A percentile compares a stretch with the other conserved stretches of the same genome.
These are phyloP conservation scores for Nebria brevicollis DNA, from an alignment of 2,888 invertebrate genomes.

Conservation along the genomic window DNA sequence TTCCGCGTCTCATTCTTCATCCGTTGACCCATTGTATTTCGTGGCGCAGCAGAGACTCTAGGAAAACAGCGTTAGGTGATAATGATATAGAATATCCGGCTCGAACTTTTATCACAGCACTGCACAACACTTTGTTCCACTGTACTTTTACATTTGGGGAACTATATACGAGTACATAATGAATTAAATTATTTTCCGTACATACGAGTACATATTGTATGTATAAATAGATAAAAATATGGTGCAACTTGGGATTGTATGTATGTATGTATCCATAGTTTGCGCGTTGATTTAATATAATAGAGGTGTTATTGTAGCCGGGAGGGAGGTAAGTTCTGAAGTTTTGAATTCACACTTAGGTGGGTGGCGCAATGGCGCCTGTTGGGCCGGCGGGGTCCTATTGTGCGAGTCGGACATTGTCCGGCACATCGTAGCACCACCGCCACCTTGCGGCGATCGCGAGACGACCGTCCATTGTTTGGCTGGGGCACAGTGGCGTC, in stretches of 20 bases:
- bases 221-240: no score
- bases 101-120: slow-evolving; percentile 48
- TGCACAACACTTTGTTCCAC: neutral
- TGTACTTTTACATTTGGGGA: neutral
- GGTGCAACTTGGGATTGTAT: slow-evolving; percentile 30
- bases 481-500: slow-evolving; percentile 25
- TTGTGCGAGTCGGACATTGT: neutral
- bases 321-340: slow-evolving; percentile 49
- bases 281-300: slow-evolving; percentile 60
- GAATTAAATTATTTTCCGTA: no score
- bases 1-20: slow-evolving; percentile 55
- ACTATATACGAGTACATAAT: no score
- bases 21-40: slow-evolving; percentile 60
- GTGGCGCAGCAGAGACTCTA: slow-evolving; percentile 33
- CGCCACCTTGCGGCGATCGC: slow-evolving; percentile 43
- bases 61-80: slow-evolving; percentile 56
- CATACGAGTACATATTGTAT: no score
- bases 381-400: neutral
- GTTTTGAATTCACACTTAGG: slow-evolving; percentile 59
- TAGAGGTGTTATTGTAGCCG: slow-evolving; percentile 59
- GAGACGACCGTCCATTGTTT: slow-evolving; percentile 35
- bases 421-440: neutral
- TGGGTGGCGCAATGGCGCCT: slow-evolving; percentile 57
- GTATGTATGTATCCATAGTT: slow-evolving; percentile 46
- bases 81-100: slow-evolving; percentile 62